These are phyloP conservation scores for Psix sp. DNA, from an alignment of 1,140 invertebrate species.

Conservation along the genomic window DNA sequence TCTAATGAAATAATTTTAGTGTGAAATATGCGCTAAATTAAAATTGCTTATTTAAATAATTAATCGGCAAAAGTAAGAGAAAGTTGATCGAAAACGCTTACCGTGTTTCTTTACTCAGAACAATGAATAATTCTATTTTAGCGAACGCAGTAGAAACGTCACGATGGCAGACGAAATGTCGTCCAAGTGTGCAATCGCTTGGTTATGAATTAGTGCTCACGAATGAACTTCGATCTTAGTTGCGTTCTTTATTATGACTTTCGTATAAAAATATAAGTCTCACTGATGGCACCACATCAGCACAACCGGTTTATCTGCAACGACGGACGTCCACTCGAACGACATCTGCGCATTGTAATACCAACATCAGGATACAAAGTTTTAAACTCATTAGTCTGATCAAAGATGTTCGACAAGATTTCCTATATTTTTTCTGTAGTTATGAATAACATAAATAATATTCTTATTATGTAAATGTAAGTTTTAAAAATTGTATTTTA, in stretches of 20 bases:
- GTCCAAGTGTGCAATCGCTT: neutral
- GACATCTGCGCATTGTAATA: constrained; percentile 5
- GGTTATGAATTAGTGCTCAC: constrained; percentile 24
- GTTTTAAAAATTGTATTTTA: no score
- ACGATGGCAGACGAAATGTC: constrained; percentile 1
- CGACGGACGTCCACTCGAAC: constrained; percentile 20
- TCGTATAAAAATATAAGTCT: constrained; percentile 32
- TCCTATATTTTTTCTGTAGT: no score
- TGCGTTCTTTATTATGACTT: constrained; percentile 39
- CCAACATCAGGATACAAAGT: constrained; percentile 5
- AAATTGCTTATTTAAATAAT: no score
- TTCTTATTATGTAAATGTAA: no score
- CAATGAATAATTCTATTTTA: constrained; percentile 17
- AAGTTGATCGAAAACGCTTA: constrained; percentile 27
- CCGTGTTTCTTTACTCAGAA: constrained; percentile 11
- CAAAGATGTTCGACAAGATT: no score
- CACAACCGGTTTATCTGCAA: constrained; percentile 29
- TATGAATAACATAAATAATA: no score
- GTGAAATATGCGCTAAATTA: no score
- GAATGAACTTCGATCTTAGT: constrained; percentile 49
- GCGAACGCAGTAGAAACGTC: constrained; percentile 4
- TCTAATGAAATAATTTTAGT: no score
- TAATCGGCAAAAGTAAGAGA: constrained; percentile 11
- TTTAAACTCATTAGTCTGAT: neutral
- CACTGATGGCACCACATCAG: constrained; percentile 11